Evolutionary conservation across 2,113 vertebrate species (phyloP).

Genomic region (Mobula birostris): DNA sequence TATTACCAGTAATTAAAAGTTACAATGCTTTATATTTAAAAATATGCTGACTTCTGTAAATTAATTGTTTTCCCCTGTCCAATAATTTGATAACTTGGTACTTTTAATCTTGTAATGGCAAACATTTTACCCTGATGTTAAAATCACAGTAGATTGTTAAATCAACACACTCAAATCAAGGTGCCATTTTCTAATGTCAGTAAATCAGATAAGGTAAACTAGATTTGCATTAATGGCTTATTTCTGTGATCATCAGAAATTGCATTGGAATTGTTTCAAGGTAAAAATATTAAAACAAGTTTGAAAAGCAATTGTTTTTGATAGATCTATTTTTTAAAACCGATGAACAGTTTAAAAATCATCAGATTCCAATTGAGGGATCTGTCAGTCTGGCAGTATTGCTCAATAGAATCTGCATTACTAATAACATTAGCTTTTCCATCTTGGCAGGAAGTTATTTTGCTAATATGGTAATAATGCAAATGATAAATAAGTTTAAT

Average conservation of each 20-base stretch:
- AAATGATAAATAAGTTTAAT: background rate
- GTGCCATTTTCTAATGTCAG: background rate
- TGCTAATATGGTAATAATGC: background rate
- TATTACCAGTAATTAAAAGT: background rate
- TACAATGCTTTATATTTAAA: background rate
- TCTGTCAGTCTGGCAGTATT: background rate
- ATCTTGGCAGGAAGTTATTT: background rate
- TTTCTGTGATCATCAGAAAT: background rate
- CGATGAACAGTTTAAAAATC: conserved; percentile 1
- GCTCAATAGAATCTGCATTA: conserved; percentile 2
- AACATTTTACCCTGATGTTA: background rate
- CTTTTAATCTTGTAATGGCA: background rate
- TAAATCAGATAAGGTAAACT: background rate
- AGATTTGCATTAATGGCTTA: background rate
- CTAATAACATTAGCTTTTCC: background rate
- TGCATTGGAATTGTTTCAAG: background rate
- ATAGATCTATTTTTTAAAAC: background rate
- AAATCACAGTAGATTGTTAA: background rate
- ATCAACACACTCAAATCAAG: background rate
- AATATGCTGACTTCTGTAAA: background rate
- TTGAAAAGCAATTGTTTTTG: conserved; percentile 7
- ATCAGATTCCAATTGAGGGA: background rate
- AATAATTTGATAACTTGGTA: background rate
- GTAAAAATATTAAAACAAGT: background rate
- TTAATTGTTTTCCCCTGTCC: background rate